Evolutionary conservation across 2,797 vertebrate species (phyloP).

Genomic region (Phalloptychus januarius): DNA sequence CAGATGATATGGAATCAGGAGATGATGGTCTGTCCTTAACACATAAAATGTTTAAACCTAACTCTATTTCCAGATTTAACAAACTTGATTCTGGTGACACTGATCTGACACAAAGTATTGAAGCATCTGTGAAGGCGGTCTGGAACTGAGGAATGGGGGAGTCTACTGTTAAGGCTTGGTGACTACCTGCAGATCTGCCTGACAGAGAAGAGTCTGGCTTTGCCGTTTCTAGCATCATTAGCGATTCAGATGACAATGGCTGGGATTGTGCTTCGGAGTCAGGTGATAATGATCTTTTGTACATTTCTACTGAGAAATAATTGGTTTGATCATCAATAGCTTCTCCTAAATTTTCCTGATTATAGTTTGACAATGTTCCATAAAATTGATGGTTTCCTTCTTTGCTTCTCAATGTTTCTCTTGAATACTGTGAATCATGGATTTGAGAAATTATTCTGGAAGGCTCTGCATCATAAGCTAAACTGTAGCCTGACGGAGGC

Average conservation of each 20-base stretch:
- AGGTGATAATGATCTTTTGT: slow-evolving; percentile 38
- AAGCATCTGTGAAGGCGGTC: background rate
- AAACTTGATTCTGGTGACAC: slow-evolving; percentile 53
- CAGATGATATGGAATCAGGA: slow-evolving; percentile 47
- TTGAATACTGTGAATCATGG: slow-evolving; percentile 63
- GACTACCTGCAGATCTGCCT: slow-evolving; percentile 36
- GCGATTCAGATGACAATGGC: slow-evolving; percentile 35
- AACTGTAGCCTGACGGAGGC: slow-evolving; percentile 16
- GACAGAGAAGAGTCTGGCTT: slow-evolving; percentile 54
- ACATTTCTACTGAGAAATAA: slow-evolving; percentile 1
- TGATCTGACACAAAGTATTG: slow-evolving; percentile 33
- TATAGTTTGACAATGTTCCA: slow-evolving; percentile 14
- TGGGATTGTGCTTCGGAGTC: slow-evolving; percentile 53
- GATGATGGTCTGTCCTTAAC: slow-evolving; percentile 51
- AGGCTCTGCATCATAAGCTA: slow-evolving; percentile 39
- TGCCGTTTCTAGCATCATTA: slow-evolving; percentile 5
- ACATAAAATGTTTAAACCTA: slow-evolving; percentile 17
- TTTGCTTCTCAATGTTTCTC: slow-evolving; percentile 50
- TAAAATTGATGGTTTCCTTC: slow-evolving; percentile 21
- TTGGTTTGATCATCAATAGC: background rate
- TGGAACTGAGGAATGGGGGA: slow-evolving; percentile 53
- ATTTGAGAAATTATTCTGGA: slow-evolving; percentile 67
- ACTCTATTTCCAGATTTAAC: slow-evolving; percentile 46
- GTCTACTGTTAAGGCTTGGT: slow-evolving; percentile 52
- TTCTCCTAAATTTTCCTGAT: slow-evolving; percentile 6